These are phyloP conservation scores for Heptranchias perlo DNA, from an alignment of 2,113 vertebrate genomes.

Conservation along the genomic window DNA sequence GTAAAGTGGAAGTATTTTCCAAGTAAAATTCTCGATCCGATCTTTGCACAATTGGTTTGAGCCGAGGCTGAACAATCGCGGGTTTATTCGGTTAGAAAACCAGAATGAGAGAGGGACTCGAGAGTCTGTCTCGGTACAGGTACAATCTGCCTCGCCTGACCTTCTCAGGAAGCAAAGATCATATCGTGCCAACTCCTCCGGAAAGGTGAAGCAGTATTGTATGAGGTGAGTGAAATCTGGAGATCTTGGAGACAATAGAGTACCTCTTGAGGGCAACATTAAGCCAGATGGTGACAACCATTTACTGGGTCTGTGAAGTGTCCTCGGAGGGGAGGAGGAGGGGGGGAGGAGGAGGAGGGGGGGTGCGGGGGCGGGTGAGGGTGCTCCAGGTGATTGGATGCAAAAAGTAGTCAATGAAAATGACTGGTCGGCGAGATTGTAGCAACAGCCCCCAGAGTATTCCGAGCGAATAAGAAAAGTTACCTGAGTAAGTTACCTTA, in stretches of 20 bases:
- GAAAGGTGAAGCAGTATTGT: not conserved
- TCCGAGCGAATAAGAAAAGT: not conserved
- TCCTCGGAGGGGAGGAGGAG: too few relatives aligned
- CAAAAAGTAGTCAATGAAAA: not conserved
- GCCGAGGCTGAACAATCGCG: not conserved
- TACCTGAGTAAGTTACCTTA: not conserved
- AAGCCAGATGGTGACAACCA: not conserved
- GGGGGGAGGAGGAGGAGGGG: too few relatives aligned
- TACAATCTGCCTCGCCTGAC: not conserved
- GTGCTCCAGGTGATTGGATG: not conserved
- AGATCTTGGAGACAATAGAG: not conserved
- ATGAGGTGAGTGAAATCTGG: not conserved
- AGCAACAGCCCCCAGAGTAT: not conserved
- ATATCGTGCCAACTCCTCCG: not conserved
- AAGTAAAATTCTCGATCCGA: too few relatives aligned
- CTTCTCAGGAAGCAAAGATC: not conserved
- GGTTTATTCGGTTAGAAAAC: not conserved
- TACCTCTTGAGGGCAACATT: not conserved
- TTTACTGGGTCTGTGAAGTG: not conserved
- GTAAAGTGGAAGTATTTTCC: not conserved
- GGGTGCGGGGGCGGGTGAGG: too few relatives aligned
- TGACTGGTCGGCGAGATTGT: not conserved
- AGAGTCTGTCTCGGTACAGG: too few relatives aligned
- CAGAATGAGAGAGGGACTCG: not conserved
- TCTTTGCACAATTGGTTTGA: not conserved